Evolutionary conservation across 2,888 invertebrate species (phyloP), one percentile per base, ranked within the genome.

Genomic region (Macaria liturata): DNA sequence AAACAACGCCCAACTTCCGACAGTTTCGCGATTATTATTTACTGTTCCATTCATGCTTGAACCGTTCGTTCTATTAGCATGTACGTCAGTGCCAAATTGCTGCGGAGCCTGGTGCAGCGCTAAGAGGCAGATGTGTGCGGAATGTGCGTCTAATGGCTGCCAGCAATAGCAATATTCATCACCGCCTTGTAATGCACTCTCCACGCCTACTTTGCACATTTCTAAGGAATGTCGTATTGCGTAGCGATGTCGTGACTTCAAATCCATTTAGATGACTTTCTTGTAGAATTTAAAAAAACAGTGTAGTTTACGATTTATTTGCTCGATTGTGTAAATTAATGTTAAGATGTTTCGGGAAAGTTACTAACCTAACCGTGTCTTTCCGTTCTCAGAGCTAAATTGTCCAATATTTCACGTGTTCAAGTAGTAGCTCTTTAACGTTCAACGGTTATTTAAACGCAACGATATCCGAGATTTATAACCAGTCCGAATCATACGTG

Each of bases 401-500:
- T 37, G 4, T 37, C 34, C 34, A 37, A 37, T 37, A n/a, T 42
- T 42, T 42, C 42, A 1, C 9, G 42, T 42, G 8, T 42, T 42
- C 42, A 9, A n/a, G n/a, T n/a, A 1, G 5, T 9, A 42, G 42
- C 39, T 42, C 1, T 37, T 37, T 37, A 37, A 3, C 4, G 56
- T 49, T 59, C 46, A 69, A 74, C 72, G 71, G 74, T 79, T 76
- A 72, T 76, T 72, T 78, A 72, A 74, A 74, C 75, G 72, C 72
- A 72, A 71, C 72, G 76, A 74, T 75, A 74, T 69, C 65, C 46
- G 59, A 78, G 79, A 81, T 84, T 83, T 80, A 84, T 72, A 69
- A 71, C 70, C 71, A 67, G 69, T 78, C 70, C 74, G 72, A 79
- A 78, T 76, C 76, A 72, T 54, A 57, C 66, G 75, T 72, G 34